phyloP scores from a whole-genome alignment of 1,140 invertebrate species.

The Stenopsyche tienmushanensis region DNA sequence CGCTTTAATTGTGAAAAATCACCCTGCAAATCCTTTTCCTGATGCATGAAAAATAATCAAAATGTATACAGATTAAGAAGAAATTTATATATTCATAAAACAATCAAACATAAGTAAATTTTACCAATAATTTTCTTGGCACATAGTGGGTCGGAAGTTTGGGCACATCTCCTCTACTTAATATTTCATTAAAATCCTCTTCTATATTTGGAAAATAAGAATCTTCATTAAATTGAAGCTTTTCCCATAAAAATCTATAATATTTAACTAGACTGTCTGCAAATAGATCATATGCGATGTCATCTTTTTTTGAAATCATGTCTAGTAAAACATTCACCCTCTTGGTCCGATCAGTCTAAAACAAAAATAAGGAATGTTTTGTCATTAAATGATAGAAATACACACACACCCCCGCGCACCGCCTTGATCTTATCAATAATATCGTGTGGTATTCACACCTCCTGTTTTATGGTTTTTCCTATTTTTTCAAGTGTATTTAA shows the following conservation, averaged over 20 bases:
- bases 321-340: constrained; percentile 49
- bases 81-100: too few relatives aligned
- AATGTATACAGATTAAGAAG: neutral
- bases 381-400: too few relatives aligned
- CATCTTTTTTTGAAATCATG: constrained; percentile 43
- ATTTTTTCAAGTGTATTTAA: too few relatives aligned
- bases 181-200: constrained; percentile 50
- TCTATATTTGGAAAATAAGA: too few relatives aligned
- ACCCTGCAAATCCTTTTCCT: constrained; percentile 51
- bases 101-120: constrained; percentile 9
- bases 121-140: constrained; percentile 50
- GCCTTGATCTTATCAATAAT: too few relatives aligned
- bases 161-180: constrained; percentile 57
- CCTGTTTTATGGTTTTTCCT: too few relatives aligned
- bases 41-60: constrained; percentile 33
- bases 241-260: constrained; percentile 56
- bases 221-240: constrained; percentile 46
- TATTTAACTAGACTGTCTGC: constrained; percentile 52
- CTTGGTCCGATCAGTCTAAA: constrained; percentile 46
- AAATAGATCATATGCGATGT: constrained; percentile 49
- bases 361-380: constrained; percentile 33
- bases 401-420: too few relatives aligned
- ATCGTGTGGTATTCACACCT: too few relatives aligned
- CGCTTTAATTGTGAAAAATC: constrained; percentile 49
- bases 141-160: constrained; percentile 55